phyloP scores from a whole-genome alignment of 1,140 invertebrate genomes.

The Hyles euphorbiae region DNA sequence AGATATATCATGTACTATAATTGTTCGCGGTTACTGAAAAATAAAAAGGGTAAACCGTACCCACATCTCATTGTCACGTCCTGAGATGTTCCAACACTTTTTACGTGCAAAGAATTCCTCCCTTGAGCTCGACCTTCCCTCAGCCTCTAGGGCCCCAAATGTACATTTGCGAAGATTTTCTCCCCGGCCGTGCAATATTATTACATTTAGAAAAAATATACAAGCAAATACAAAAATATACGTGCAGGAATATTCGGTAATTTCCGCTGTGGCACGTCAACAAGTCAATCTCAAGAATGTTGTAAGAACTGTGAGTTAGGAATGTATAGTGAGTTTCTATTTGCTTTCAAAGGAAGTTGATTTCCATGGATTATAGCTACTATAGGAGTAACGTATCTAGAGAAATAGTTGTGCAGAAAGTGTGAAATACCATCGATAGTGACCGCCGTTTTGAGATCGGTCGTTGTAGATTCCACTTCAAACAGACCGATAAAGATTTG shows the following conservation, averaged over 20 bases:
- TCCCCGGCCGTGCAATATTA: background rate
- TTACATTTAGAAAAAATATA: background rate
- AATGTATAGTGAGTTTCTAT: too few relatives aligned
- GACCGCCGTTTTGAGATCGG: too few relatives aligned
- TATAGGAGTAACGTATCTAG: too few relatives aligned
- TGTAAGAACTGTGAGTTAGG: background rate
- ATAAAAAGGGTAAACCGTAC: background rate
- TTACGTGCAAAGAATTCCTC: slow-evolving; percentile 10
- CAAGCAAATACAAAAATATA: background rate
- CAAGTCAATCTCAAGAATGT: background rate
- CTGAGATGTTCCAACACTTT: slow-evolving; percentile 7
- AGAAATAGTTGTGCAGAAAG: too few relatives aligned
- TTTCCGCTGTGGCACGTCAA: slow-evolving; percentile 6
- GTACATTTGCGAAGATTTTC: background rate
- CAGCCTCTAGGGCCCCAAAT: background rate
- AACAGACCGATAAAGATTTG: too few relatives aligned
- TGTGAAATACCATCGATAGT: too few relatives aligned
- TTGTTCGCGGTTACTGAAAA: background rate
- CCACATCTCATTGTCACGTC: slow-evolving; percentile 6
- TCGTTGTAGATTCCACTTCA: too few relatives aligned
- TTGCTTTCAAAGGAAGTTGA: too few relatives aligned
- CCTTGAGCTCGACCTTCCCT: slow-evolving; percentile 3
- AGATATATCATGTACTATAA: too few relatives aligned
- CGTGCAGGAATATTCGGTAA: background rate
- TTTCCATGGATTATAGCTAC: too few relatives aligned